These are phyloP conservation scores for Anthophora plumipes DNA, from an alignment of 2,888 invertebrate genomes.

Conservation along the genomic window DNA sequence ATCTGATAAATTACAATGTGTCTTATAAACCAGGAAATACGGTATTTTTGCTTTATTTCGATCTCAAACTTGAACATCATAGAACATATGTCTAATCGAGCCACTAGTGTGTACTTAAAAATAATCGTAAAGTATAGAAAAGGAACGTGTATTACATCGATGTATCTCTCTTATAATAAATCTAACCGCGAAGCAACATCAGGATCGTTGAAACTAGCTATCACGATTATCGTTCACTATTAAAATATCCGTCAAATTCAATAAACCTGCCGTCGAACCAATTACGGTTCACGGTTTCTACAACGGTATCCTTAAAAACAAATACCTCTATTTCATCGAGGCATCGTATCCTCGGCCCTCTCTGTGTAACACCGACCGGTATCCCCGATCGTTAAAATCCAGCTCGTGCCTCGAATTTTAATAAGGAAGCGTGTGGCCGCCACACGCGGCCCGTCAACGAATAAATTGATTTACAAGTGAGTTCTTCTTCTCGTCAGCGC, in stretches of 20 bases:
- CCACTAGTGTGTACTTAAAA: too few relatives aligned
- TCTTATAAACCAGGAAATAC: too few relatives aligned
- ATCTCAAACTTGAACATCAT: too few relatives aligned
- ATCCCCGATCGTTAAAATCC: conserved; percentile 50
- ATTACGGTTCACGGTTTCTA: conserved; percentile 2
- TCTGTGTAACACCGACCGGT: not conserved
- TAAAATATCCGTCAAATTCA: not conserved
- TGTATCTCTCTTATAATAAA: too few relatives aligned
- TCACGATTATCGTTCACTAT: not conserved
- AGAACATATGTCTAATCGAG: too few relatives aligned
- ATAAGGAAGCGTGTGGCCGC: conserved; percentile 35
- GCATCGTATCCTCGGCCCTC: conserved; percentile 1
- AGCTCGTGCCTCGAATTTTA: conserved; percentile 53
- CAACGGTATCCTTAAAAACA: not conserved
- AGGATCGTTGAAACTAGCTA: too few relatives aligned
- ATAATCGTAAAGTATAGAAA: too few relatives aligned
- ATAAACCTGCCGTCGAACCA: not conserved
- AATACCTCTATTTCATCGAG: conserved; percentile 30
- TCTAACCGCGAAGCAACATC: too few relatives aligned
- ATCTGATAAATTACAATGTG: too few relatives aligned
- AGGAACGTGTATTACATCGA: too few relatives aligned
- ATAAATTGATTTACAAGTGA: conserved; percentile 59
- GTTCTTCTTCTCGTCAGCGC: conserved; percentile 16
- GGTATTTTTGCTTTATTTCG: too few relatives aligned
- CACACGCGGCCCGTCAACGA: conserved; percentile 41